Base-by-base conservation (phyloP, 2,888 invertebrate genomes). In the Acanthosepion pharaonis region DNA sequence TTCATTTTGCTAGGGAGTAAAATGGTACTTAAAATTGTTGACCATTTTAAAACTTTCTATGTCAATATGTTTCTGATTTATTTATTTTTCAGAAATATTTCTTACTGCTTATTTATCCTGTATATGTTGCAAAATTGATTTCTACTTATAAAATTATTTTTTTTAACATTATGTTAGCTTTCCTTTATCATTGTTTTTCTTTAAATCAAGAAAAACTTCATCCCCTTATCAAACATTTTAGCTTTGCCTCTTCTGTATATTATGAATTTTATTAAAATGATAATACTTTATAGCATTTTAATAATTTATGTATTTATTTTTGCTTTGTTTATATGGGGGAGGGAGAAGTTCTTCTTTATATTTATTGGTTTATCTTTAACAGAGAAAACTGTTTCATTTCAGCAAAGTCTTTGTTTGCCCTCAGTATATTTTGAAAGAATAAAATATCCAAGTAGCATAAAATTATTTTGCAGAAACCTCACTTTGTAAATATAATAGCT, bases 401-500 rank as follows among this genome's bases (percentile, higher is more conserved):
- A n/a, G 4, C 78, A 78, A 78, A n/a, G 11, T n/a, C n/a, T 78
- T 33, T 78, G n/a, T 33, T 78, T 78, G n/a, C 78, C 78, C n/a
- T 78, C n/a, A 5, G n/a, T 78, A 78, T 78, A n/a, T 78, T 78
- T 33, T 78, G n/a, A 9, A 59, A 59, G 59, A 59, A 59, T 59
- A 59, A 59, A 59, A 23, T 59, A 59, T 59, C 59, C 23, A 59
- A 78, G n/a, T 78, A 78, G n/a, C 78, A n/a, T 78, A n/a, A 78
- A 78, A 78, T 78, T 78, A n/a, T n/a, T 78, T 78, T 15, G n/a
- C n/a, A n/a, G 11, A 9, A 78, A n/a, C n/a, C n/a, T 78, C 78
- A n/a, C n/a, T 78, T 78, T 78, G n/a, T 78, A 78, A 78, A 78
- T 78, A 33, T 78, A 78, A 78, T 78, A n/a, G 78, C 78, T 78